These are phyloP conservation scores for Timema cristinae DNA, from an alignment of 2,888 invertebrate genomes.

Conservation along the genomic window DNA sequence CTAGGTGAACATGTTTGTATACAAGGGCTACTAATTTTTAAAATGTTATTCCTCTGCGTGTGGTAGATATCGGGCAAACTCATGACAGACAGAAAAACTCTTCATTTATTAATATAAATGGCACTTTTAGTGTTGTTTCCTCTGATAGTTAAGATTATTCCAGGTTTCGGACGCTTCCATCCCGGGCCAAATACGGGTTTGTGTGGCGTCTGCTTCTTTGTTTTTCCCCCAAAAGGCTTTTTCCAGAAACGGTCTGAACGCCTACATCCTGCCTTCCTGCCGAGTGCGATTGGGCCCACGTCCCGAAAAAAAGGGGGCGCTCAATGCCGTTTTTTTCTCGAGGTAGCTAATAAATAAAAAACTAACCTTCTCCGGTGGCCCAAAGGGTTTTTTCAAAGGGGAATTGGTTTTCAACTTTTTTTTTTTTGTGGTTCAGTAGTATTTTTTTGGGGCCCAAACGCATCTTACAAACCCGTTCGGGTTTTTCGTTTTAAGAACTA, in stretches of 20 bases:
- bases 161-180: conserved; percentile 69
- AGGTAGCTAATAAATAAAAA: conserved; percentile 47
- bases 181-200: conserved; percentile 57
- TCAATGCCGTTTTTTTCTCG: conserved; percentile 70
- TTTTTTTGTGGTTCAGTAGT: too few species aligned
- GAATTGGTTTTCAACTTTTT: too few species aligned
- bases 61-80: too few species aligned
- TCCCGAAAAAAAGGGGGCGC: conserved; percentile 63
- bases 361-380: not conserved
- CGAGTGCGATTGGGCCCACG: conserved; percentile 62
- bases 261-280: conserved; percentile 70
- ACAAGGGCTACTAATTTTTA: too few species aligned
- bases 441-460: too few species aligned
- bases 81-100: too few species aligned
- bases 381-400: too few species aligned
- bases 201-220: conserved; percentile 60
- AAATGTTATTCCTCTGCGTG: too few species aligned
- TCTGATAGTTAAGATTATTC: conserved; percentile 18
- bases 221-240: conserved; percentile 61
- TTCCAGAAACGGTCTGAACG: conserved; percentile 63
- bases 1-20: too few species aligned
- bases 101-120: too few species aligned
- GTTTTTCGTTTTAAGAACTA: too few species aligned
- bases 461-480: too few species aligned
- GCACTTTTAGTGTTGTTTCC: not conserved